Evolutionary conservation across 37 sponge, comb jelly and placozoan species (phyloP).

Genomic region (Cliona cf. orientalis): DNA sequence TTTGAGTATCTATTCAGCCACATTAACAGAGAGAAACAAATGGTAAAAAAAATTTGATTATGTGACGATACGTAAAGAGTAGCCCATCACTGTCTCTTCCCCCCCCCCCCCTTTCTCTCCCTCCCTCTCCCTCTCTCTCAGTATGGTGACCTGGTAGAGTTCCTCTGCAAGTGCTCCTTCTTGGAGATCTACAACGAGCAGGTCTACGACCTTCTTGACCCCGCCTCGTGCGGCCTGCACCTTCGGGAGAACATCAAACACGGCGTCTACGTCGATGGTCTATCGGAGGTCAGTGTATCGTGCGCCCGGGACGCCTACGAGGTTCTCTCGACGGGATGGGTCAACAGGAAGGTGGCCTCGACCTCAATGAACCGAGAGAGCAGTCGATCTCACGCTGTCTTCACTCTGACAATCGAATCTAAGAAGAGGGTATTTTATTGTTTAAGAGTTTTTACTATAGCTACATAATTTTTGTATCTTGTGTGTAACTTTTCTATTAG

Average conservation of each 20-base stretch:
- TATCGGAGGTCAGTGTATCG: constrained; percentile 68
- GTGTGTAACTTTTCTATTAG: constrained; percentile 36
- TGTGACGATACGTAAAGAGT: not conserved
- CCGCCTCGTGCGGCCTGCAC: constrained; percentile 63
- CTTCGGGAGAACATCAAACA: constrained; percentile 85
- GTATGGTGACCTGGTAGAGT: constrained; percentile 88
- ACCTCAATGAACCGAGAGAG: constrained; percentile 95
- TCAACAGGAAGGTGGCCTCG: constrained; percentile 81
- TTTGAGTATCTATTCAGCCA: constrained; percentile 89
- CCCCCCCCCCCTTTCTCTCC: not conserved
- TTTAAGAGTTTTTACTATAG: not conserved
- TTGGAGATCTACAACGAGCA: constrained; percentile 94
- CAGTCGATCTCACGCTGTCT: constrained; percentile 90
- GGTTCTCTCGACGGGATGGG: constrained; percentile 75
- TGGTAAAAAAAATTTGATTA: constrained; percentile 40
- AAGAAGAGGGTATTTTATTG: constrained; percentile 55
- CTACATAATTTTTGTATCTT: not conserved
- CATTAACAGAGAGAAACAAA: constrained; percentile 75
- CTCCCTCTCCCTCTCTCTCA: constrained; percentile 6
- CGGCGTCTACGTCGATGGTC: constrained; percentile 89
- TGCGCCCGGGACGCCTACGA: constrained; percentile 81
- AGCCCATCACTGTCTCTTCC: not conserved
- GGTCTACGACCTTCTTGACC: constrained; percentile 82
- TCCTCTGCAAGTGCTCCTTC: constrained; percentile 87
- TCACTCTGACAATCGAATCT: constrained; percentile 86